Evolutionary conservation across 2,113 vertebrate species (phyloP), one percentile per base, ranked within the genome.

Genomic region (Gasterosteus aculeatus): DNA sequence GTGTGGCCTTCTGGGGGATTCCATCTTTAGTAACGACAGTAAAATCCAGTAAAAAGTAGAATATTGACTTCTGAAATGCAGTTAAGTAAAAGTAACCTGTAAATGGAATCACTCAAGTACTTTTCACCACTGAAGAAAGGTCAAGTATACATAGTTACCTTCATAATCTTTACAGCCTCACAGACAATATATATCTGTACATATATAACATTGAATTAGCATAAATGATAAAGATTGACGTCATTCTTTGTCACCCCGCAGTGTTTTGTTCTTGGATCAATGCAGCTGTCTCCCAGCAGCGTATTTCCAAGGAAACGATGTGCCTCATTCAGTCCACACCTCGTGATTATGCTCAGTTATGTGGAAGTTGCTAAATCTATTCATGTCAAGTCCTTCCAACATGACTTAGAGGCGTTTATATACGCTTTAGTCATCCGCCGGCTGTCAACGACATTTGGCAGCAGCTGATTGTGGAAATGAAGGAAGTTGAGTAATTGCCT

Each of bases 331-430:
- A 19, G 18, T 35, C 35, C 72, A 49, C 49, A 19, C 78, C 67
- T 47, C 22, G 12, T 3, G 10, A 44, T 46, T 26, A 10, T 9
- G 14, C 19, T 62, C 26, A 42, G 8, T 12, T 19, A 15, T 15
- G 59, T 22, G 3, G 3, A 42, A 19, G 3, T 35, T 41, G 46
- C 35, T 1, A 31, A 51, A 29, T 71, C 38, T 49, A 10, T 60
- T 15, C 10, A 19, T 10, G 4, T 31, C 0, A 58, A 77, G 67
- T 75, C 46, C 77, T 69, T 71, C 41, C 38, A 47, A 26, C 35
- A 16, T 14, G 15, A 35, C 39, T 69, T 6, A 3, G 22, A 62
- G 38, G 58, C 10, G 44, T 64, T 81, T 39, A n/a, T 44, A 10
- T 54, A 26, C 3, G 0, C 42, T 22, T 41, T 8, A 51, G 16